A percentile compares a stretch with the other conserved stretches of the same genome.
Conservation (phyloP, 2,888 invertebrate genomes). For the Drosophila histrio region DNA sequence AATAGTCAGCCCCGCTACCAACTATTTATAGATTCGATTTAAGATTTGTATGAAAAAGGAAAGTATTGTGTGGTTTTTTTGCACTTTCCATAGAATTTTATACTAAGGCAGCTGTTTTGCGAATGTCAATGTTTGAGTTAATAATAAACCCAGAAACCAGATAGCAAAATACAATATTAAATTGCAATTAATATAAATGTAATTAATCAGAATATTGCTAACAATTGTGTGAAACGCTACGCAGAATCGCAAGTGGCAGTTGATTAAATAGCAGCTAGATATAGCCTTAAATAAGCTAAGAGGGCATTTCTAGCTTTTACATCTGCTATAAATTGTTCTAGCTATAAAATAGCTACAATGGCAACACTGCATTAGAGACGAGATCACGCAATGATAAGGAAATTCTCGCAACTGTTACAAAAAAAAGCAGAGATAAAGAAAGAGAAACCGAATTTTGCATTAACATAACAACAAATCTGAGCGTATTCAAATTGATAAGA, state of each 20-base stretch:
- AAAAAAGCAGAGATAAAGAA: background rate
- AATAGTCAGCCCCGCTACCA: conserved; percentile 32
- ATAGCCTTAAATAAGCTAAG: too few relatives aligned
- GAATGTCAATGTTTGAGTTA: background rate
- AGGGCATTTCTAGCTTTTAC: too few relatives aligned
- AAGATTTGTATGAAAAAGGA: conserved; percentile 70
- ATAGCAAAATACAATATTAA: background rate
- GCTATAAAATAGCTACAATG: too few relatives aligned
- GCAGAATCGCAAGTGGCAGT: background rate
- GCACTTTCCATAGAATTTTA: conserved; percentile 9
- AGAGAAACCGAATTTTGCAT: background rate
- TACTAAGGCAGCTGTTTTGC: conserved; percentile 1
- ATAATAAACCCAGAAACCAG: background rate
- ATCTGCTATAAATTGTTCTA: too few relatives aligned
- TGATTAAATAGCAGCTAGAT: too few relatives aligned
- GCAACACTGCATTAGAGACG: too few relatives aligned
- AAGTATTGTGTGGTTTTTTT: conserved; percentile 49
- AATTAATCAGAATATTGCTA: background rate
- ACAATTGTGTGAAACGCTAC: background rate
- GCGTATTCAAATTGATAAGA: background rate
- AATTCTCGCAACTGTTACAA: background rate
- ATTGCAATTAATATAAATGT: background rate
- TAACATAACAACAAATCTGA: background rate
- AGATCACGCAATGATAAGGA: background rate
- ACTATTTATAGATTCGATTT: conserved; percentile 65